phyloP scores from a whole-genome alignment of 2,113 vertebrate species.

The Camelus bactrianus region DNA sequence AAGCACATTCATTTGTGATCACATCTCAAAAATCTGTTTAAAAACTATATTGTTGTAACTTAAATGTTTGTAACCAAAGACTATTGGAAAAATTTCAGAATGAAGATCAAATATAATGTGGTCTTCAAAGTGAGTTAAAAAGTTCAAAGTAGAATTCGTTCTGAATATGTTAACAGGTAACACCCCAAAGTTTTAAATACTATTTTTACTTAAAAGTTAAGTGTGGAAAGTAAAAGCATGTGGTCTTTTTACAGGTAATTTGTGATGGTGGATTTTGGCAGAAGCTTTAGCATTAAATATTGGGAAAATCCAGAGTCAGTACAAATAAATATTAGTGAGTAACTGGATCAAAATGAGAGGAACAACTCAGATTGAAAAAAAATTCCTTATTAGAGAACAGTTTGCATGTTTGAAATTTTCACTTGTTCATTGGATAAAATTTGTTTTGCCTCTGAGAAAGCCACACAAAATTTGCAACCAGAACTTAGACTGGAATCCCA shows the following conservation, averaged over 20 bases:
- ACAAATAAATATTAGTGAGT: slow-evolving; percentile 53
- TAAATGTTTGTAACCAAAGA: slow-evolving; percentile 38
- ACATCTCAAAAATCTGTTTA: slow-evolving; percentile 31
- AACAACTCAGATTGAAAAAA: not conserved
- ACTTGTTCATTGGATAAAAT: not conserved
- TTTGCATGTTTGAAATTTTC: not conserved
- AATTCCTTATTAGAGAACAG: not conserved
- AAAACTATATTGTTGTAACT: slow-evolving; percentile 27
- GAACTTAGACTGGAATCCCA: not conserved
- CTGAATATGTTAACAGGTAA: slow-evolving; percentile 35
- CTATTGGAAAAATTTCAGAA: slow-evolving; percentile 49
- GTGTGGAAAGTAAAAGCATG: slow-evolving; percentile 50
- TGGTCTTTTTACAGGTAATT: slow-evolving; percentile 57
- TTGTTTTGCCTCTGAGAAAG: not conserved
- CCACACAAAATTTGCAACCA: not conserved
- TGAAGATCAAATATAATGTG: slow-evolving; percentile 46
- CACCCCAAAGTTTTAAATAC: slow-evolving; percentile 25
- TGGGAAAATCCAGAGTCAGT: slow-evolving; percentile 36
- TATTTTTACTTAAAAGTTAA: slow-evolving; percentile 59
- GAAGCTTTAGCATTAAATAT: slow-evolving; percentile 16
- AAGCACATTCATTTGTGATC: slow-evolving; percentile 35
- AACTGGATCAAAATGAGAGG: not conserved
- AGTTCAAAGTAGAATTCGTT: slow-evolving; percentile 46
- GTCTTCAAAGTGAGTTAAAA: slow-evolving; percentile 53
- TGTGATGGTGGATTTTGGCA: slow-evolving; percentile 47